Evolutionary conservation across 2,797 vertebrate species (phyloP).

Genomic region (Rhinatrema bivittatum): DNA sequence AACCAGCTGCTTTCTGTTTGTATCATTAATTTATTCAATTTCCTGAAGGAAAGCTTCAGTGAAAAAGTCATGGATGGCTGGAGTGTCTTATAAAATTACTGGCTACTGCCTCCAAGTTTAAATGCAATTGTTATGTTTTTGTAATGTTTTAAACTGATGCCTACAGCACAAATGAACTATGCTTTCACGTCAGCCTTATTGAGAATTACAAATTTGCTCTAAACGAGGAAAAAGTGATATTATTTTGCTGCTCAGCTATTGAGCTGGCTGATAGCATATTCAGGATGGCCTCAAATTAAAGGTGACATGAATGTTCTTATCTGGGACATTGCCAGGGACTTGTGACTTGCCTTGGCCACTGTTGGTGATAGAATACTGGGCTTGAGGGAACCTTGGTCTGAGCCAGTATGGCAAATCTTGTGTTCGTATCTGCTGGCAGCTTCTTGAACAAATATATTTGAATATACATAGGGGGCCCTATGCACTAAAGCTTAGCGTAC

Average conservation of each 20-base stretch:
- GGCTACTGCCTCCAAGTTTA: slow-evolving; percentile 35
- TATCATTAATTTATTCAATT: slow-evolving; percentile 56
- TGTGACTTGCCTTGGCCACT: not conserved
- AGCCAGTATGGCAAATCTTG: not conserved
- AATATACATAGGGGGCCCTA: too few species aligned
- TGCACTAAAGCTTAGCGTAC: too few species aligned
- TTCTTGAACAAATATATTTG: too few species aligned
- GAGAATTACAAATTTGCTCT: too few species aligned
- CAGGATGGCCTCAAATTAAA: too few species aligned
- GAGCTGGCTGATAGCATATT: too few species aligned
- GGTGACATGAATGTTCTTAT: too few species aligned
- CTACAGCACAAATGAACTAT: slow-evolving; percentile 35
- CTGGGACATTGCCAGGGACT: too few species aligned
- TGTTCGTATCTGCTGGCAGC: too few species aligned
- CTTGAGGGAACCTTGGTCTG: not conserved
- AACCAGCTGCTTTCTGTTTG: slow-evolving; percentile 57
- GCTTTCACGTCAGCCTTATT: too few species aligned
- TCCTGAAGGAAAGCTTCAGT: slow-evolving; percentile 51
- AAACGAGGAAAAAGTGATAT: too few species aligned
- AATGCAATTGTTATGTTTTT: slow-evolving; percentile 51
- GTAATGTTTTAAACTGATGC: slow-evolving; percentile 31
- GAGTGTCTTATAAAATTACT: slow-evolving; percentile 36
- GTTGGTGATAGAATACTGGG: not conserved
- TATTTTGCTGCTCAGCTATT: too few species aligned
- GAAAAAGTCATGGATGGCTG: slow-evolving; percentile 41